Percentiles rank a stretch among this genome's conserved stretches.
phyloP scores from a whole-genome alignment of 2,113 vertebrate genomes.

The Melospiza melodia region DNA sequence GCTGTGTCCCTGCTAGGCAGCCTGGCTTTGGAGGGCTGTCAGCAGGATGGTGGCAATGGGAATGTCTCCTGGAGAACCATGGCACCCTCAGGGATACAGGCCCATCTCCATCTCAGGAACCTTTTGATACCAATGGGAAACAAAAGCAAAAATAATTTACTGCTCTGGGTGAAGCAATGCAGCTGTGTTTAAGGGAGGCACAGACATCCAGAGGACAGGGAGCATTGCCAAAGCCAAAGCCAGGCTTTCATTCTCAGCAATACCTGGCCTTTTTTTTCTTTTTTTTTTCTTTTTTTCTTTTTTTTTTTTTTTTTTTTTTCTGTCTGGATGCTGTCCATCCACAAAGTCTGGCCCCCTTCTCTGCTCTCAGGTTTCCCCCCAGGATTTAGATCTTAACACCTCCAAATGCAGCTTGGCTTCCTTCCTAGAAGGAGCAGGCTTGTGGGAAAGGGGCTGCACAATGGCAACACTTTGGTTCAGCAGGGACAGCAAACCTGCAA shows the following conservation, averaged over 20 bases:
- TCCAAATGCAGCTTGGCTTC: conserved; percentile 27
- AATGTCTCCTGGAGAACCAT: not conserved
- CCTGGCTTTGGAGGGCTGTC: no score
- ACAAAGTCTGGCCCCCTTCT: not conserved
- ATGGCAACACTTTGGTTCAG: not conserved
- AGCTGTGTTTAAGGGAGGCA: not conserved
- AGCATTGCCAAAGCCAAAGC: not conserved
- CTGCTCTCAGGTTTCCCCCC: conserved; percentile 16
- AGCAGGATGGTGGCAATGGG: not conserved
- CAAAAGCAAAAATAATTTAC: not conserved
- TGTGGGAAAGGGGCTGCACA: not conserved
- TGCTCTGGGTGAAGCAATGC: not conserved
- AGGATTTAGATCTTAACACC: conserved; percentile 39
- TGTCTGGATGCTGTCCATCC: not conserved
- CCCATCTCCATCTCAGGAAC: not conserved
- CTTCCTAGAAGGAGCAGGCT: not conserved
- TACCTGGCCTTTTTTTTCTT: not conserved
- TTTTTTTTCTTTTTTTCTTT: not conserved
- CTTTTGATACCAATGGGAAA: fast-evolving
- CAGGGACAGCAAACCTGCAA: not conserved
- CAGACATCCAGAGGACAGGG: not conserved
- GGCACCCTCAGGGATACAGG: not conserved
- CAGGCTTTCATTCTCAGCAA: not conserved
- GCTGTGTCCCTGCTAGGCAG: not conserved
- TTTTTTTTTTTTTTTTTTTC: not conserved